Percentiles rank a stretch among this genome's conserved stretches.
Conservation (phyloP, 2,888 invertebrate species). For the Acleris emargana region DNA sequence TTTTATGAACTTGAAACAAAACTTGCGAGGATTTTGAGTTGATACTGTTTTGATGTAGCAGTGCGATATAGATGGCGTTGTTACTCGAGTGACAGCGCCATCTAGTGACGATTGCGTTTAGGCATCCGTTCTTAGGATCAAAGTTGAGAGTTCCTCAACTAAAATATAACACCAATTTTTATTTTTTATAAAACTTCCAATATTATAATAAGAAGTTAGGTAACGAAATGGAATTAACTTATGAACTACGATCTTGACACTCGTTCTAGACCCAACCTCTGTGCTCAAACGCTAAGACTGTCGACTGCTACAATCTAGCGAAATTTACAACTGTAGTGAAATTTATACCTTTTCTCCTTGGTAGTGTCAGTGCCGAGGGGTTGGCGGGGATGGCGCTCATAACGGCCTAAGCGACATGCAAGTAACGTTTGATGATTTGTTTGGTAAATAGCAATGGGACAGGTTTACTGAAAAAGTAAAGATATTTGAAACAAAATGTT, state of each 20-base stretch:
- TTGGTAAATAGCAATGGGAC: too few species aligned
- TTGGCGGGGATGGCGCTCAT: not conserved
- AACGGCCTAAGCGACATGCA: not conserved
- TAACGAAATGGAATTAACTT: not conserved
- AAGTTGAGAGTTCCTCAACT: too few species aligned
- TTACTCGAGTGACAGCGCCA: not conserved
- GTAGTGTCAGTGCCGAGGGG: not conserved
- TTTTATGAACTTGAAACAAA: too few species aligned
- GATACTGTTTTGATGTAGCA: too few species aligned
- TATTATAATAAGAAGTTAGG: not conserved
- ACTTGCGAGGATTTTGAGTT: too few species aligned
- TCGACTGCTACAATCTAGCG: slow-evolving; percentile 32
- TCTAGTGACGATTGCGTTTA: not conserved
- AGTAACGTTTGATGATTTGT: too few species aligned
- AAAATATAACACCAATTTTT: too few species aligned
- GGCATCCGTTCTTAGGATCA: too few species aligned
- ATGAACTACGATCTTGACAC: not conserved
- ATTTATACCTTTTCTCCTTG: slow-evolving; percentile 24
- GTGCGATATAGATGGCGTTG: slow-evolving; percentile 19
- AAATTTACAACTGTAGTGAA: slow-evolving; percentile 34
- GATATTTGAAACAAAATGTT: too few species aligned
- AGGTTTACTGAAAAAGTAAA: too few species aligned
- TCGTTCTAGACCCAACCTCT: slow-evolving; percentile 8
- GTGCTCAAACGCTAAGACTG: slow-evolving; percentile 37
- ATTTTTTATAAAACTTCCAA: too few species aligned